A percentile compares a stretch with the other conserved stretches of the same genome.
phyloP scores from a whole-genome alignment of 2,113 vertebrate genomes.

The Hippoglossus stenolepis region DNA sequence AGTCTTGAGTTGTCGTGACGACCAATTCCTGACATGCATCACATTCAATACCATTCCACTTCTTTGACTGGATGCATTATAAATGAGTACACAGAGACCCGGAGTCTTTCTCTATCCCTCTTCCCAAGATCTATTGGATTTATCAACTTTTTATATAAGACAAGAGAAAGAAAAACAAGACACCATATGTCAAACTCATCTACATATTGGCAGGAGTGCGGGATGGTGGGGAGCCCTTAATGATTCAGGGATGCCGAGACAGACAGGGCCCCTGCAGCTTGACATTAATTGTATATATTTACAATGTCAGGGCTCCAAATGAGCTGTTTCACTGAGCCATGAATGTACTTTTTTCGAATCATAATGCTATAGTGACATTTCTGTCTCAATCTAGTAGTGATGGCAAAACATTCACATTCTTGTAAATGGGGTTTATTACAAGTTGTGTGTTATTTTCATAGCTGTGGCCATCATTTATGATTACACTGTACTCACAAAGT shows the following conservation, averaged over 20 bases:
- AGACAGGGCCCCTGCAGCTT: not conserved
- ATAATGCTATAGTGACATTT: not conserved
- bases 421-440: not conserved
- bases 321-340: not conserved
- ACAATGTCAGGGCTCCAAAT: slow-evolving; percentile 8
- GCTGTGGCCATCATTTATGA: not conserved
- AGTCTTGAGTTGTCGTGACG: slow-evolving; percentile 62
- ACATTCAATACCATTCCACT: slow-evolving; percentile 76
- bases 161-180: slow-evolving; percentile 5
- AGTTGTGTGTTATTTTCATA: not conserved
- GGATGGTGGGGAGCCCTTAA: not conserved
- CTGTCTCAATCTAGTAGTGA: not conserved
- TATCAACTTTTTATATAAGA: slow-evolving; percentile 17
- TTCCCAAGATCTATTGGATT: slow-evolving; percentile 13
- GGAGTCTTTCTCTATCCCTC: slow-evolving; percentile 13
- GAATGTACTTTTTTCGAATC: not conserved
- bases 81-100: slow-evolving; percentile 67
- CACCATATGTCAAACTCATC: slow-evolving; percentile 11
- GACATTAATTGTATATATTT: slow-evolving; percentile 29
- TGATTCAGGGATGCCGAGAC: slow-evolving; percentile 4
- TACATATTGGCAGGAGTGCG: slow-evolving; percentile 4
- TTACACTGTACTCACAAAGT: not conserved
- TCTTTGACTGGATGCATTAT: slow-evolving; percentile 77
- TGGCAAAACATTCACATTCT: not conserved
- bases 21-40: slow-evolving; percentile 75